phyloP scores from a whole-genome alignment of 2,797 vertebrate genomes.

The Decapterus maruadsi region DNA sequence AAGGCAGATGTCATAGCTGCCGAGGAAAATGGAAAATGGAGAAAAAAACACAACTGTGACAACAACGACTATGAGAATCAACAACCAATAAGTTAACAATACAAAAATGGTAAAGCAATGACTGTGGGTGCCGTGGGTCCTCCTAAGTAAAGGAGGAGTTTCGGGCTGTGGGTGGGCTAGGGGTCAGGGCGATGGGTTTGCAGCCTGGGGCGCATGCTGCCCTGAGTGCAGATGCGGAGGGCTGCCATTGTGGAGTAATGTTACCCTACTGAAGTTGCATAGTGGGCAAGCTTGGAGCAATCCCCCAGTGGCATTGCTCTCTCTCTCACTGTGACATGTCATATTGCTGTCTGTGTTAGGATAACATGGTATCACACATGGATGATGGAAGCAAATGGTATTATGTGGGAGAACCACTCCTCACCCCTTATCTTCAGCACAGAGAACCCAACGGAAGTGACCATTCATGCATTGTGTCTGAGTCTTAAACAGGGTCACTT shows the following conservation, averaged over 20 bases:
- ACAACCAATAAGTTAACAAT: slow-evolving; percentile 81
- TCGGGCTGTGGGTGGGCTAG: slow-evolving; percentile 59
- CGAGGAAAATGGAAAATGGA: slow-evolving; percentile 67
- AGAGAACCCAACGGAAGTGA: slow-evolving; percentile 72
- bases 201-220: slow-evolving; percentile 69
- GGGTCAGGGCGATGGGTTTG: slow-evolving; percentile 61
- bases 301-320: slow-evolving; percentile 85
- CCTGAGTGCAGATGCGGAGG: slow-evolving; percentile 68
- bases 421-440: slow-evolving; percentile 69
- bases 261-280: slow-evolving; percentile 89
- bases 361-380: slow-evolving; percentile 65
- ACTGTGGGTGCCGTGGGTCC: slow-evolving; percentile 64
- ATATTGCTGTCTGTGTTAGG: slow-evolving; percentile 91
- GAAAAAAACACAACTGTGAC: slow-evolving; percentile 87
- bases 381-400: slow-evolving; percentile 61
- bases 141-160: slow-evolving; percentile 65
- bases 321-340: slow-evolving; percentile 97
- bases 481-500: slow-evolving; percentile 76
- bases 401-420: slow-evolving; percentile 66
- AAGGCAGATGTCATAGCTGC: slow-evolving; percentile 96
- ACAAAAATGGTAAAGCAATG: slow-evolving; percentile 73
- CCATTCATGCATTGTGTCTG: slow-evolving; percentile 74
- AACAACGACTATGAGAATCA: slow-evolving; percentile 88
- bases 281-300: slow-evolving; percentile 91
- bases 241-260: slow-evolving; percentile 81